Conservation (phyloP, 2,888 invertebrate species). For the Ephialtes manifestator region DNA sequence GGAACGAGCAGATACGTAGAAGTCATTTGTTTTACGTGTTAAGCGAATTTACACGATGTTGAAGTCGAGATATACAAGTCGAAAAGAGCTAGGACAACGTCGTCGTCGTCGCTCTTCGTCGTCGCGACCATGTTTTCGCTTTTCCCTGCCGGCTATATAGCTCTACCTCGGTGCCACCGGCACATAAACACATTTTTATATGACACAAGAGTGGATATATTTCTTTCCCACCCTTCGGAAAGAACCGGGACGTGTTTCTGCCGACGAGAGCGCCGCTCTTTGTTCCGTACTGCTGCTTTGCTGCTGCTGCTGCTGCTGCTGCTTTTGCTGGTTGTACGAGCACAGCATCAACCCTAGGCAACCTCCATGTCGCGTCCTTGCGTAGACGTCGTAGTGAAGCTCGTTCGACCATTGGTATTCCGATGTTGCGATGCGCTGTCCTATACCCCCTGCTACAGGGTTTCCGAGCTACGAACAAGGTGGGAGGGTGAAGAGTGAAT, state of each 20-base stretch:
- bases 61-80: conserved; percentile 7
- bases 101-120: conserved; percentile 59
- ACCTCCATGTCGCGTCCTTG: conserved; percentile 16
- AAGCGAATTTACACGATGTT: conserved; percentile 51
- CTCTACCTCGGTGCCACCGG: conserved; percentile 62
- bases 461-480: conserved; percentile 48
- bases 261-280: conserved; percentile 76
- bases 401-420: conserved; percentile 77
- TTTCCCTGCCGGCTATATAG: conserved; percentile 63
- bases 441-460: conserved; percentile 63
- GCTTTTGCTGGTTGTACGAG: conserved; percentile 23
- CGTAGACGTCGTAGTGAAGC: conserved; percentile 14
- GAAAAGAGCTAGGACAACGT: conserved; percentile 64
- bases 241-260: conserved; percentile 62
- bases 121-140: conserved; percentile 76
- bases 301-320: too few relatives aligned
- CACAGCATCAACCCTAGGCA: conserved; percentile 15
- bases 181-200: conserved; percentile 84
- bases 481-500: conserved; percentile 28
- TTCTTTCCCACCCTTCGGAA: conserved; percentile 72
- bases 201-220: conserved; percentile 82
- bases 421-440: conserved; percentile 71
- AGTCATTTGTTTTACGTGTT: conserved; percentile 70
- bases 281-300: conserved; percentile 68
- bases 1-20: conserved; percentile 20